Evolutionary conservation across 2,113 vertebrate species (phyloP), one percentile per base, ranked within the genome.

Genomic region (Pteronura brasiliensis): DNA sequence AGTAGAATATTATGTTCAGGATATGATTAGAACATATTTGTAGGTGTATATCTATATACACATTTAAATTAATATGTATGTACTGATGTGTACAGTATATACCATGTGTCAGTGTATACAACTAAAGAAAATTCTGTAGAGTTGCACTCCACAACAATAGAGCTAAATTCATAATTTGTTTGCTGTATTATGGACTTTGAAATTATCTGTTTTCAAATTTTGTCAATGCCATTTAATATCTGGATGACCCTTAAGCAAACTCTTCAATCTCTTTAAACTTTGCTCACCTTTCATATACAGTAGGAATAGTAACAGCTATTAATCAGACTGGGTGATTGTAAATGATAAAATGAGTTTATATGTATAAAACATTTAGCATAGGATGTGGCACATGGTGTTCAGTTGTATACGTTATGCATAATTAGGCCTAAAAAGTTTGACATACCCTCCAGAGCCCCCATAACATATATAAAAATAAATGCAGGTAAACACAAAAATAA

Each of bases 1-100:
- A 80, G 79, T 95, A 71, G 65, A 91, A 80, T 94, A 42, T 47
- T 95, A 49, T 93, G 18, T 47, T 86, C 44, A 59, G 80, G 85
- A 31, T 79, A 94, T 57, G 91, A 92, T 63, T 25, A 71, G 65
- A 82, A 86, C 49, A 31, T 3, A 57, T 88, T 3, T 65, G 5
- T n/a, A 4, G 34, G 72, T 49, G 52, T 25, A 27, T 8, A 77
- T 42, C 39, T 25, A 52, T 34, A n/a, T 65, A 42, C 6, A 44
- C 27, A 55, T 91, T n/a, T 80, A 61, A 79, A 74, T 92, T 72
- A 42, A 21, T 74, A 49, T 44, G 27, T n/a, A 3, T n/a, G 29
- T 74, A 36, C 61, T 39, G 27, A 23, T 93, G 6, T 76, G 34
- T 3, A 7, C 9, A 6, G 57, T 49, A 21, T 21, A 36, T 90